These are phyloP conservation scores for Zaprionus davidi DNA, from an alignment of 1,140 invertebrate species.

Conservation along the genomic window DNA sequence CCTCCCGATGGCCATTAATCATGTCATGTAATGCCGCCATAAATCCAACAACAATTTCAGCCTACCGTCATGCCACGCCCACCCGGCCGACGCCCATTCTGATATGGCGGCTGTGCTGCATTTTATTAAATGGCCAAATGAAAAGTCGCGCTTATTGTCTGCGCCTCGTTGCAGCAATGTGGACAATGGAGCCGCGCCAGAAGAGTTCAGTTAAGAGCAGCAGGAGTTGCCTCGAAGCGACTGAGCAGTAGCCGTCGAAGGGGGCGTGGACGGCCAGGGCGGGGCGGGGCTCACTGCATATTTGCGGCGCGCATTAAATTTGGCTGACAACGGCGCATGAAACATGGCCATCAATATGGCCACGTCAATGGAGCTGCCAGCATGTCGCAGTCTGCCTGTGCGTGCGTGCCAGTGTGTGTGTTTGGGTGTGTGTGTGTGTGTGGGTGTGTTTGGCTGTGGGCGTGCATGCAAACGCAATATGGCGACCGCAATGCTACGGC, in stretches of 20 bases:
- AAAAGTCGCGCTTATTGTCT: constrained; percentile 78
- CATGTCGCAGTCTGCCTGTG: constrained; percentile 15
- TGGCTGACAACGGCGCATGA: constrained; percentile 80
- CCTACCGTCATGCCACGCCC: neutral
- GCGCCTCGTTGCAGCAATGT: constrained; percentile 35
- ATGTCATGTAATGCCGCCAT: constrained; percentile 81
- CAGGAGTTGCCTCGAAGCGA: neutral
- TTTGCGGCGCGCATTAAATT: constrained; percentile 81
- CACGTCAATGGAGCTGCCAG: constrained; percentile 56
- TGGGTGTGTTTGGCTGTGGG: constrained; percentile 69
- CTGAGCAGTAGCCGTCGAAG: neutral
- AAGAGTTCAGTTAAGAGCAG: constrained; percentile 1
- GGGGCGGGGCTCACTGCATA: constrained; percentile 56
- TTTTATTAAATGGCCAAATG: constrained; percentile 82
- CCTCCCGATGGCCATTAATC: constrained; percentile 61
- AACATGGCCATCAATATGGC: constrained; percentile 78
- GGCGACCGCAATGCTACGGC: constrained; percentile 80
- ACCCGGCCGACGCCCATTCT: constrained; percentile 9
- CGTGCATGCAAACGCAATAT: constrained; percentile 83
- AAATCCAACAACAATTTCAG: constrained; percentile 78
- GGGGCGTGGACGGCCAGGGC: neutral
- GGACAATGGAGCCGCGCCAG: constrained; percentile 21
- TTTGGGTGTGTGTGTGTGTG: constrained; percentile 24
- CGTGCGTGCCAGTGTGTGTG: constrained; percentile 6
- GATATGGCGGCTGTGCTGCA: constrained; percentile 57